Conservation (phyloP, 2,888 invertebrate genomes). For the Venusia cambrica region DNA sequence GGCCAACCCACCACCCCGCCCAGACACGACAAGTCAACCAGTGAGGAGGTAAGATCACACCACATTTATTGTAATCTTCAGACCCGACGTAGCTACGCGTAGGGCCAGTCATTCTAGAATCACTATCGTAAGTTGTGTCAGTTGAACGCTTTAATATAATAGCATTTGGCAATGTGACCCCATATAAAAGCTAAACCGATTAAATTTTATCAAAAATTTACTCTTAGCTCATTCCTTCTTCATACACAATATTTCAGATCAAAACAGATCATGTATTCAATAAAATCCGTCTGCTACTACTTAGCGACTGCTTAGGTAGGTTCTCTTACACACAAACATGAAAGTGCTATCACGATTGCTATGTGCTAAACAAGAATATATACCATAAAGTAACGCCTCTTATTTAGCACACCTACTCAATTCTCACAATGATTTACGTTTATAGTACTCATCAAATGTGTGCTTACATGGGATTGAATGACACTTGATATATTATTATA, state of each 20-base stretch:
- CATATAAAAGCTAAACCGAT: no score
- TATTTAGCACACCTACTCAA: no score
- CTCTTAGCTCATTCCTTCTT: no score
- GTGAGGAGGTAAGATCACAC: constrained; percentile 92
- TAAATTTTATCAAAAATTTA: no score
- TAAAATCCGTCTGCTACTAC: no score
- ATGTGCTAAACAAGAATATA: constrained; percentile 1
- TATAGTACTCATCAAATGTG: constrained; percentile 38
- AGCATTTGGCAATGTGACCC: no score
- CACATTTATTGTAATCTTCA: constrained; percentile 5
- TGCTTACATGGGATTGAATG: constrained; percentile 40
- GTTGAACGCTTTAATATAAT: constrained; percentile 19
- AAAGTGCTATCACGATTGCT: constrained; percentile 4
- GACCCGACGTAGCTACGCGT: constrained; percentile 18
- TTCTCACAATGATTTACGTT: constrained; percentile 16
- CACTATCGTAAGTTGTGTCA: constrained; percentile 15
- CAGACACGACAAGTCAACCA: constrained; percentile 94
- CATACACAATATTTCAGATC: no score
- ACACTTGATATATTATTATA: constrained; percentile 32
- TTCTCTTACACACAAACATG: neutral
- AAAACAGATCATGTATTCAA: no score
- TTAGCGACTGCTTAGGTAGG: no score
- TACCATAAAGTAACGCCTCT: constrained; percentile 10
- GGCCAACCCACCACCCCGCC: constrained; percentile 92
- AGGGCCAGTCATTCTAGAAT: constrained; percentile 8